Percentiles rank a stretch among this genome's conserved stretches.
Evolutionary conservation across 2,888 invertebrate species (phyloP).

Genomic region (Acanthosepion esculentum): DNA sequence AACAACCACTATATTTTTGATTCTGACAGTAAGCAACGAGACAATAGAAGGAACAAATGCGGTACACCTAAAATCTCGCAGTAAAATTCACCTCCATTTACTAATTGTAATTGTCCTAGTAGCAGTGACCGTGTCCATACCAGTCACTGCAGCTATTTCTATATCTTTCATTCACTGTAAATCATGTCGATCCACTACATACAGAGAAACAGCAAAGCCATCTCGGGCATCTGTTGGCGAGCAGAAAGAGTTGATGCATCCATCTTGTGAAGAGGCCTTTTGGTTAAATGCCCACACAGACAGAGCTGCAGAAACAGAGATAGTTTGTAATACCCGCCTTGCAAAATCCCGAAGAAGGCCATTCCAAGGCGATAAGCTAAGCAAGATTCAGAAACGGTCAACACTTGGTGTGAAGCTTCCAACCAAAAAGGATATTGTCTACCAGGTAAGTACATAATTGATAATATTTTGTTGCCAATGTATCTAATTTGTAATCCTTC

Average conservation of each 20-base stretch:
- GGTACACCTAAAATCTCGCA: background rate
- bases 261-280: background rate
- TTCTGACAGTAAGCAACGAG: background rate
- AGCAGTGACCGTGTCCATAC: background rate
- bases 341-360: background rate
- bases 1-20: constrained; percentile 33
- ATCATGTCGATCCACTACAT: background rate
- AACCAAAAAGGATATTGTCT: background rate
- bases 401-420: background rate
- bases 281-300: background rate
- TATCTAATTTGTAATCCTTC: background rate
- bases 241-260: background rate
- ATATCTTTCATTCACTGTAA: background rate
- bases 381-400: background rate
- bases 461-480: background rate
- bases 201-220: background rate
- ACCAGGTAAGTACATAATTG: background rate
- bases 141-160: background rate
- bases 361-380: background rate
- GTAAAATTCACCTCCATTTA: background rate
- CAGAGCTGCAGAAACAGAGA: background rate
- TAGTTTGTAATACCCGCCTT: background rate
- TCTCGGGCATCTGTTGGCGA: background rate
- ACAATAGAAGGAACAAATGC: constrained; percentile 17
- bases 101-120: background rate